Evolutionary conservation across 2,797 vertebrate species (phyloP).

Genomic region (Phrynocephalus forsythii): DNA sequence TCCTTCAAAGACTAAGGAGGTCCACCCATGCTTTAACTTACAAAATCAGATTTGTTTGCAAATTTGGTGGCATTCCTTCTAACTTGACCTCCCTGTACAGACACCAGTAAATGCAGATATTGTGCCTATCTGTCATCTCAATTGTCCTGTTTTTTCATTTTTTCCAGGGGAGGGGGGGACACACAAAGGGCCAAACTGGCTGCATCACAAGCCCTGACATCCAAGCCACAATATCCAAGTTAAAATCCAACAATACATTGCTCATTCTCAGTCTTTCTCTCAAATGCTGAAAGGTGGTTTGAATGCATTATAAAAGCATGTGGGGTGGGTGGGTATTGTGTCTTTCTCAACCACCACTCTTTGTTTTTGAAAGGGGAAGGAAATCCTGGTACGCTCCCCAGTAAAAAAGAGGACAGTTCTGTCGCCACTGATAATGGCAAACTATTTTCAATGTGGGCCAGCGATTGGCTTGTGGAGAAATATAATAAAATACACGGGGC

Average conservation of each 20-base stretch:
- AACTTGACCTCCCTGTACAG: too few relatives aligned
- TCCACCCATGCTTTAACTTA: too few relatives aligned
- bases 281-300: background rate
- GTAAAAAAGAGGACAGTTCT: constrained; percentile 57
- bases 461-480: constrained; percentile 77
- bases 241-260: too few relatives aligned
- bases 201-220: background rate
- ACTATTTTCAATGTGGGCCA: constrained; percentile 75
- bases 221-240: background rate
- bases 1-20: too few relatives aligned
- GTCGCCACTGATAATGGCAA: constrained; percentile 69
- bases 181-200: background rate
- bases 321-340: background rate
- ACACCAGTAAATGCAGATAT: too few relatives aligned
- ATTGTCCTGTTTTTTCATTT: too few relatives aligned
- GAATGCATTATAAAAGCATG: background rate
- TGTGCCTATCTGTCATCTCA: too few relatives aligned
- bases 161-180: too few relatives aligned
- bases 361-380: background rate
- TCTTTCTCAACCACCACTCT: background rate
- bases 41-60: too few relatives aligned
- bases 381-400: constrained; percentile 47
- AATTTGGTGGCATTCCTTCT: too few relatives aligned
- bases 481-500: constrained; percentile 81
- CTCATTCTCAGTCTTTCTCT: background rate